Conservation (phyloP, 2,797 vertebrate genomes). For the Sebastes aleutianus region DNA sequence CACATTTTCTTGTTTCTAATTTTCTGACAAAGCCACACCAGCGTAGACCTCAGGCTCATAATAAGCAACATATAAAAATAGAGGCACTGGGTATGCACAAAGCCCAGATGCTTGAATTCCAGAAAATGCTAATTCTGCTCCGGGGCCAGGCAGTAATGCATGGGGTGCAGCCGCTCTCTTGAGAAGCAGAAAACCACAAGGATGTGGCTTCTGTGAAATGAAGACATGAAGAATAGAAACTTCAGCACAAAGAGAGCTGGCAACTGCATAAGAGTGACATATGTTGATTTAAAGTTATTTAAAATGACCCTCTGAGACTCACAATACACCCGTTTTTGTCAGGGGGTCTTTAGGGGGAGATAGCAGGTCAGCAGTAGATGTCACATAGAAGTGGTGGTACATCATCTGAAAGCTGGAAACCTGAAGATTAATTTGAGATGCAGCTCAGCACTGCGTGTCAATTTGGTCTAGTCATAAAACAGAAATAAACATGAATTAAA, state of each 20-base stretch:
- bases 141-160: slow-evolving; percentile 22
- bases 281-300: background rate
- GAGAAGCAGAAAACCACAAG: slow-evolving; percentile 25
- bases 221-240: background rate
- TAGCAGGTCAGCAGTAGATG: too few relatives aligned
- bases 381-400: too few relatives aligned
- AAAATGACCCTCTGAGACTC: background rate
- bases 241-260: background rate
- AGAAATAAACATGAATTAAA: too few relatives aligned
- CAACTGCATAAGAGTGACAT: background rate
- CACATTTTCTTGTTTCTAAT: slow-evolving; percentile 49
- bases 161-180: slow-evolving; percentile 16
- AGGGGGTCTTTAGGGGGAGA: too few relatives aligned
- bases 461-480: too few relatives aligned
- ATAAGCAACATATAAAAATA: slow-evolving; percentile 73
- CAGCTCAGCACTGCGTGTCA: too few relatives aligned
- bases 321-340: background rate
- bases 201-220: background rate
- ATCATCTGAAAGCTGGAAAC: too few relatives aligned
- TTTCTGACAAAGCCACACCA: slow-evolving; percentile 64
- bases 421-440: too few relatives aligned
- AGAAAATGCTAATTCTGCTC: slow-evolving; percentile 66
- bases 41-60: slow-evolving; percentile 60
- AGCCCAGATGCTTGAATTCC: slow-evolving; percentile 66
- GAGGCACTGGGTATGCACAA: slow-evolving; percentile 69